Base-by-base conservation (phyloP, 2,797 vertebrate species). In the Alfaro cultratus region DNA sequence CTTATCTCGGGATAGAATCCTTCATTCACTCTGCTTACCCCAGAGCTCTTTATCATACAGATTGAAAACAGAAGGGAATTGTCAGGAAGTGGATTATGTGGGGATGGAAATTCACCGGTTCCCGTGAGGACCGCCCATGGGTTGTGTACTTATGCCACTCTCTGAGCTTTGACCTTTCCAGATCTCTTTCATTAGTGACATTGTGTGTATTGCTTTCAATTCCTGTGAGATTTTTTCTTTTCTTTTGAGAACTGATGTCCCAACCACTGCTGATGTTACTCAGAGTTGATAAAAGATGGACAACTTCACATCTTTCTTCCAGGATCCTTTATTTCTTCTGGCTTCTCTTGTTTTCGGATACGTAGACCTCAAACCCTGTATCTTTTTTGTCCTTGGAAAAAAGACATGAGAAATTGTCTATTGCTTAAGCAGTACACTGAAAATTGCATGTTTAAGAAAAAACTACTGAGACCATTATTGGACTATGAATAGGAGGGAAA, bases 281-380 rank as follows among this genome's bases (percentile, higher is more conserved):
- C 51, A 60, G 49, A 84, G 86, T 77, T 93, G 93, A 94, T 95
- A 87, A 94, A 93, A 91, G 90, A 86, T 36, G 74, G 82, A 76
- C 68, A 47, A 23, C 76, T 67, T 84, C 78, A 74, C 74, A 79
- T 70, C 75, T 71, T 43, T 39, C 75, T 80, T 79, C 77, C 83
- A 60, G 78, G 84, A 83, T 87, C 53, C 79, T 78, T 85, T 81
- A 62, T 84, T 74, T 85, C 90, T 87, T 80, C 74, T 85, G 74
- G 74, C 64, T 88, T 81, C 79, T 88, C 6, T 57, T 57, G 41
- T 74, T 87, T 87, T 89, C 85, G 89, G 51, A 92, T 88, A 86
- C 55, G 57, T 46, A 80, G 75, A 85, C 85, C 31, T 72, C 8
- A 3, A 77, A 78, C 43, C 45, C 45, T 13, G 76, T 77, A 84